Evolutionary conservation across 2,797 vertebrate species (phyloP), one percentile per base, ranked within the genome.

Genomic region (Hafferia zeledoni): DNA sequence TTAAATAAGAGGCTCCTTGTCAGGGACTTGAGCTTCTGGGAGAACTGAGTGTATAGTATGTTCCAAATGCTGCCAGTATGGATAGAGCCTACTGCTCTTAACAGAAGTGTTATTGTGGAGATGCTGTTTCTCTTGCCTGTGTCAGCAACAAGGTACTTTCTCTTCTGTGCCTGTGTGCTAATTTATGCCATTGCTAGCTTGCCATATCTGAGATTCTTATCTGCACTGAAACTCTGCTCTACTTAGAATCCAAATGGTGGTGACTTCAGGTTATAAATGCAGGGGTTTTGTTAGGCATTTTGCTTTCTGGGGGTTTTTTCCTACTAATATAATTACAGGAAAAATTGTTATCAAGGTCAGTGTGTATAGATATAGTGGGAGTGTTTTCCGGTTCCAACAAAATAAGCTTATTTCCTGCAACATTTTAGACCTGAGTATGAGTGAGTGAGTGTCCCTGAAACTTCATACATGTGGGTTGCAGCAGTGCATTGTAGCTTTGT

Each of bases 341-440:
- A 95, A 92, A 92, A 82, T 52, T 64, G 78, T 95, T 94, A 95
- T 96, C 90, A 52, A 88, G 72, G 93, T 92, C 60, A 71, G 59
- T 95, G 81, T 95, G 89, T 94, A 87, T 91, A 49, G 95, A 90
- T 92, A 90, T 2, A 82, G 50, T 95, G 94, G 93, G 93, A 91
- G 92, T 90, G 94, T 90, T 92, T 96, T 97, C 96, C 85, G 33
- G 43, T 79, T 85, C 94, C 67, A 90, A 39, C 70, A 95, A 90
- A 96, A 56, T 92, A 68, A 89, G 17, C 78, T 83, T 53, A 63
- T 92, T 96, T 93, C 92, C 92, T 94, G 70, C 79, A 79, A 31
- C 31, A 9, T 90, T 87, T 79, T 55, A 70, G 60, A 76, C 43
- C 64, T 65, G 59, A 55, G n/a, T 30, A 5, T 78, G 78, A 33